These are phyloP conservation scores for Aphelinus certus DNA, from an alignment of 1,140 invertebrate genomes.

Conservation along the genomic window DNA sequence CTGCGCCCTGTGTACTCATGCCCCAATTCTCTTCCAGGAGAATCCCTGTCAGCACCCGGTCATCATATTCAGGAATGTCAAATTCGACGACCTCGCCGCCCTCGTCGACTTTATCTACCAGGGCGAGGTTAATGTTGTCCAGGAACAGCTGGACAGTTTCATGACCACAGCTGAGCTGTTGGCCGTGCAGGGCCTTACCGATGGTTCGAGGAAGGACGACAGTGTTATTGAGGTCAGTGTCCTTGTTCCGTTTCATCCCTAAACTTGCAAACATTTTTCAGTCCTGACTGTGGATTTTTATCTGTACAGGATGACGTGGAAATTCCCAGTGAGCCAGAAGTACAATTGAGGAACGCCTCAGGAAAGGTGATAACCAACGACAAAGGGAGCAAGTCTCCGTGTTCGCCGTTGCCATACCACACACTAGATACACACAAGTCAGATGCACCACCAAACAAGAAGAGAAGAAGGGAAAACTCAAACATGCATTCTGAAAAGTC, in stretches of 20 bases:
- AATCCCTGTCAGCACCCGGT: conserved; percentile 88
- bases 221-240: conserved; percentile 58
- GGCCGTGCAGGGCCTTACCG: conserved; percentile 73
- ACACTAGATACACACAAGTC: conserved; percentile 52
- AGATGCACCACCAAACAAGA: conserved; percentile 58
- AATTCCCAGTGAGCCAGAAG: conserved; percentile 64
- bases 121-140: conserved; percentile 74
- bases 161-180: conserved; percentile 73
- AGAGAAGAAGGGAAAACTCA: conserved; percentile 62
- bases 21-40: conserved; percentile 63
- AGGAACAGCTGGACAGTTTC: conserved; percentile 72
- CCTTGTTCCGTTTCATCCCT: not conserved
- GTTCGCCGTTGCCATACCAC: conserved; percentile 58
- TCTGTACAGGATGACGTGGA: conserved; percentile 60
- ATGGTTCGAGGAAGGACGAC: conserved; percentile 64
- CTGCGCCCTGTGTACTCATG: not conserved
- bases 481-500: conserved; percentile 56
- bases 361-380: conserved; percentile 59
- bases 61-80: conserved; percentile 86
- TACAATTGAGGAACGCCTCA: conserved; percentile 61
- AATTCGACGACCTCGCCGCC: conserved; percentile 81
- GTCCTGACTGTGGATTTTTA: not conserved
- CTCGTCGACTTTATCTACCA: conserved; percentile 87
- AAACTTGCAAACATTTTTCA: conserved; percentile 1
- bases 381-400: conserved; percentile 59